Percentiles rank a stretch among this genome's conserved stretches.
Evolutionary conservation across 2,797 vertebrate species (phyloP).

Genomic region (Rhinogobio ventralis): DNA sequence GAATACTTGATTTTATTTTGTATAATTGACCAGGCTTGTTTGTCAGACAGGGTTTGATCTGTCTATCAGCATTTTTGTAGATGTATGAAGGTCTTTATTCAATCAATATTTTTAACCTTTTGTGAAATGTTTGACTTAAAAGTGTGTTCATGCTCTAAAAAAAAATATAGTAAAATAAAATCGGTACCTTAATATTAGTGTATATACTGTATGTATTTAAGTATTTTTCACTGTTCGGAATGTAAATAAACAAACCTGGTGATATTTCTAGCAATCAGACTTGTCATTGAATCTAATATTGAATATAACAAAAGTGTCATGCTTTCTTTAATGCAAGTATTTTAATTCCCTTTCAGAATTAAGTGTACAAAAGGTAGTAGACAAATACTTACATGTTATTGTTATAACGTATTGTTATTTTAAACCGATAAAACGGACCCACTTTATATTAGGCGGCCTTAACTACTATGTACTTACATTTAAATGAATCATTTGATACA

Average conservation of each 20-base stretch:
- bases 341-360: neutral
- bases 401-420: neutral
- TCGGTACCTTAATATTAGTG: neutral
- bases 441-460: too few species aligned
- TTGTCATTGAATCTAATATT: neutral
- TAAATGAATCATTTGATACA: too few species aligned
- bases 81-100: neutral
- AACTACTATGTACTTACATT: too few species aligned
- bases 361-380: too few species aligned
- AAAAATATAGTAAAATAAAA: too few species aligned
- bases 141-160: too few species aligned
- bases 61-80: neutral
- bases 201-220: neutral
- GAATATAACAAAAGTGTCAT: neutral
- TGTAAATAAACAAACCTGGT: neutral
- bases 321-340: neutral
- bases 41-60: slow-evolving; percentile 77
- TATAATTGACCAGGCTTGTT: slow-evolving; percentile 92
- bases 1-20: slow-evolving; percentile 98
- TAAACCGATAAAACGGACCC: neutral
- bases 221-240: neutral
- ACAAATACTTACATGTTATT: slow-evolving; percentile 31
- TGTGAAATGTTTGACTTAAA: too few species aligned
- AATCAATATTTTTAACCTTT: too few species aligned
- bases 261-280: neutral